A percentile compares a stretch with the other conserved stretches of the same genome.
Evolutionary conservation across 2,113 vertebrate species (phyloP).

Genomic region (Chaenocephalus aceratus): DNA sequence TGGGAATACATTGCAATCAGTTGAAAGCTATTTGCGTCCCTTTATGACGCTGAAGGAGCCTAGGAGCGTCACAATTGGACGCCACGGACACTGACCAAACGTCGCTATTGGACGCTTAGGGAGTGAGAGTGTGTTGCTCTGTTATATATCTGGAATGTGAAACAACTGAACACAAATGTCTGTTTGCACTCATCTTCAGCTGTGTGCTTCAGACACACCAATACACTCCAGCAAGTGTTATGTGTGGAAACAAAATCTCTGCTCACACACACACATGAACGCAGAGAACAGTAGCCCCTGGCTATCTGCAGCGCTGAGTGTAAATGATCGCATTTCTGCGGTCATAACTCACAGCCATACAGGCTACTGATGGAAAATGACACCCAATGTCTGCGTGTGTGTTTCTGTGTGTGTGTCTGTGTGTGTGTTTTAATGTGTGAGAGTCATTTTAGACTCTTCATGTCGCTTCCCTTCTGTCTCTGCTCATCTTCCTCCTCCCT

Average conservation of each 20-base stretch:
- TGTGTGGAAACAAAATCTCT: slow-evolving; percentile 9
- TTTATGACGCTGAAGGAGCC: no score
- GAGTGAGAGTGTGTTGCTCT: no score
- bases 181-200: neutral
- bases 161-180: neutral
- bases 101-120: no score
- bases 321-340: slow-evolving; percentile 74
- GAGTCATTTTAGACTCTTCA: slow-evolving; percentile 64
- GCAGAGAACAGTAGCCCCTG: slow-evolving; percentile 34
- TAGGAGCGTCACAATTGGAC: no score
- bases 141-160: neutral
- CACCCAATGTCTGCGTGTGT: slow-evolving; percentile 45
- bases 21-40: no score
- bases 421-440: slow-evolving; percentile 34
- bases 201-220: neutral
- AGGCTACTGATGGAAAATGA: slow-evolving; percentile 67
- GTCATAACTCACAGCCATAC: slow-evolving; percentile 71
- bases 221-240: neutral
- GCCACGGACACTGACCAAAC: no score
- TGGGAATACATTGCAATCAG: no score
- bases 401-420: slow-evolving; percentile 39
- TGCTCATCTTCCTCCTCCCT: slow-evolving; percentile 42
- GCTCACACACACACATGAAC: neutral
- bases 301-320: slow-evolving; percentile 57
- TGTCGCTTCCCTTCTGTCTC: slow-evolving; percentile 59